Evolutionary conservation across 2,888 invertebrate genomes (phyloP).

Genomic region (Rhimphoctona megacephalus): DNA sequence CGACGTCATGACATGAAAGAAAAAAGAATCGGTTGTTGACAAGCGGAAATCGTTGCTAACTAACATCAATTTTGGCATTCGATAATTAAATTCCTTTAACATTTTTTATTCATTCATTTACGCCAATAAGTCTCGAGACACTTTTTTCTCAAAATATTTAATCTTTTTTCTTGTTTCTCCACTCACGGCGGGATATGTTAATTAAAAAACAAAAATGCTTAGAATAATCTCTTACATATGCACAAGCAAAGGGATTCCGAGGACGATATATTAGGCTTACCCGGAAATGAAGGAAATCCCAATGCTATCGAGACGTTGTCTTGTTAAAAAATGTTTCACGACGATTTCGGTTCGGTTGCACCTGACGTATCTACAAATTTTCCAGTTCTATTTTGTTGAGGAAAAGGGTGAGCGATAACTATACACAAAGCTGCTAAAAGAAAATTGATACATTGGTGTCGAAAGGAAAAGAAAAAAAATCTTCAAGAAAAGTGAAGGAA

Average conservation of each 20-base stretch:
- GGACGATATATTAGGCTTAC: not conserved
- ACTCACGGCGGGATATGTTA: not conserved
- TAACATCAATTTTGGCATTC: not conserved
- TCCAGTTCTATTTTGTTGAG: constrained; percentile 14
- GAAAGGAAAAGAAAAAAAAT: constrained; percentile 38
- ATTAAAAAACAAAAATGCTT: not conserved
- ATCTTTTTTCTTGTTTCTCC: not conserved
- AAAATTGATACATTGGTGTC: constrained; percentile 17
- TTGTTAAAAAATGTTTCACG: constrained; percentile 40
- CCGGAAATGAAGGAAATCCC: constrained; percentile 48
- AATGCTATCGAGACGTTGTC: constrained; percentile 40
- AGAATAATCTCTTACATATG: not conserved
- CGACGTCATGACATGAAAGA: not conserved
- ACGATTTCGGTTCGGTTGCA: constrained; percentile 36
- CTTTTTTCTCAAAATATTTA: not conserved
- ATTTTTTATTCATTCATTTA: not conserved
- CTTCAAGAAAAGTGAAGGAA: constrained; percentile 23
- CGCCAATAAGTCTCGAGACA: not conserved
- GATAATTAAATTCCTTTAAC: not conserved
- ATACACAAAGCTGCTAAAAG: not conserved
- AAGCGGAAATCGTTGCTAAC: constrained; percentile 6
- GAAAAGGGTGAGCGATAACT: not conserved
- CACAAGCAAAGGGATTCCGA: not conserved
- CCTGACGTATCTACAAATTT: constrained; percentile 60
- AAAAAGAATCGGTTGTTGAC: constrained; percentile 13